phyloP scores from a whole-genome alignment of 2,113 vertebrate species.

The Poecile atricapillus region DNA sequence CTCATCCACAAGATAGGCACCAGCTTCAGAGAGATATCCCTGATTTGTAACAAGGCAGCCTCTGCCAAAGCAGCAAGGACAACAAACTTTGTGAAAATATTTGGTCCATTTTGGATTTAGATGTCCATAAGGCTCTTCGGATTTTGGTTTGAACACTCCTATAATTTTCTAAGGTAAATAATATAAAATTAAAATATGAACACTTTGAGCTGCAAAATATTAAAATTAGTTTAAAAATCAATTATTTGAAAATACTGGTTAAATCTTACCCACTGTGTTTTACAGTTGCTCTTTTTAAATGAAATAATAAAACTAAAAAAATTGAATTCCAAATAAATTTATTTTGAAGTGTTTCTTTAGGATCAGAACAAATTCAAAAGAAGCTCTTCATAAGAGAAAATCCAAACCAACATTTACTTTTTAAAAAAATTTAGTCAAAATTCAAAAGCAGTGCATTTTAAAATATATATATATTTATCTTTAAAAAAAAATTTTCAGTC shows the following conservation, averaged over 20 bases:
- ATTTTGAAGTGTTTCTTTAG: not conserved
- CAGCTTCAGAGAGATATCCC: constrained; percentile 95
- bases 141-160: constrained; percentile 98
- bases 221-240: not conserved
- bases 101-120: constrained; percentile 99
- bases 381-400: not conserved
- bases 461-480: not conserved
- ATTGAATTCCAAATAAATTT: not conserved
- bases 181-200: not conserved
- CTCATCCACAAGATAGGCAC: constrained; percentile 90
- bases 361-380: not conserved
- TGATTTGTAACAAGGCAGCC: constrained; percentile 96
- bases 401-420: not conserved
- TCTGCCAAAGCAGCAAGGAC: constrained; percentile 96
- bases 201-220: not conserved
- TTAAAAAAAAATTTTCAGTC: not conserved
- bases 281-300: not conserved
- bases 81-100: constrained; percentile 97
- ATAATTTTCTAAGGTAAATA: constrained; percentile 80
- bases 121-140: constrained; percentile 97
- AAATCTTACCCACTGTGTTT: not conserved
- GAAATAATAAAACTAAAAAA: not conserved
- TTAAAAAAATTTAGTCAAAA: not conserved
- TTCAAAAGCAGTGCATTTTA: not conserved
- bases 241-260: not conserved